These are phyloP conservation scores for Caenorhabditis wallacei DNA, from an alignment of 2,888 invertebrate species.

Conservation along the genomic window DNA sequence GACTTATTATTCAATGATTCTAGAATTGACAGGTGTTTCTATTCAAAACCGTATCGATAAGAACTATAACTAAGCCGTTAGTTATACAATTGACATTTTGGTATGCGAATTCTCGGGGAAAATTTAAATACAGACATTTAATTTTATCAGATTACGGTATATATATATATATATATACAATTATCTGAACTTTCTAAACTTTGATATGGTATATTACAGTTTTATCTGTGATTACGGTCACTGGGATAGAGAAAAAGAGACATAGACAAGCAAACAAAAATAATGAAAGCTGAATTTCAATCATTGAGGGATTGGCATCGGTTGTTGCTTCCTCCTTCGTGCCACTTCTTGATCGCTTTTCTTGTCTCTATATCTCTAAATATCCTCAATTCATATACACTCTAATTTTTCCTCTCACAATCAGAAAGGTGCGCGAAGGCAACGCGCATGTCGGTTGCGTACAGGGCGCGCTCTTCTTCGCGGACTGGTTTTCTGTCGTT, in stretches of 20 bases:
- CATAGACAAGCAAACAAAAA: slow-evolving; percentile 13
- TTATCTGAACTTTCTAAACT: no score
- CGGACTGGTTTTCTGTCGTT: slow-evolving; percentile 58
- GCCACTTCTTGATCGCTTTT: slow-evolving; percentile 55
- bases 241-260: background rate
- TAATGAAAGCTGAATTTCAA: slow-evolving; percentile 52
- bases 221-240: background rate
- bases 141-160: no score
- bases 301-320: slow-evolving; percentile 35
- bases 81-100: no score
- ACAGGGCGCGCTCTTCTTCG: slow-evolving; percentile 20
- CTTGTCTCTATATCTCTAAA: slow-evolving; percentile 28
- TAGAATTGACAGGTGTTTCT: no score
- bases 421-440: slow-evolving; percentile 51
- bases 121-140: no score
- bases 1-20: no score
- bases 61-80: no score
- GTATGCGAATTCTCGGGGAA: no score
- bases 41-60: no score
- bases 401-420: slow-evolving; percentile 32
- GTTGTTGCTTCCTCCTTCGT: slow-evolving; percentile 27
- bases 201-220: no score
- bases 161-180: no score
- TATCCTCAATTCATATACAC: slow-evolving; percentile 25
- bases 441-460: slow-evolving; percentile 47